Evolutionary conservation across 2,113 vertebrate genomes (phyloP).

Genomic region (Salvelinus namaycush): DNA sequence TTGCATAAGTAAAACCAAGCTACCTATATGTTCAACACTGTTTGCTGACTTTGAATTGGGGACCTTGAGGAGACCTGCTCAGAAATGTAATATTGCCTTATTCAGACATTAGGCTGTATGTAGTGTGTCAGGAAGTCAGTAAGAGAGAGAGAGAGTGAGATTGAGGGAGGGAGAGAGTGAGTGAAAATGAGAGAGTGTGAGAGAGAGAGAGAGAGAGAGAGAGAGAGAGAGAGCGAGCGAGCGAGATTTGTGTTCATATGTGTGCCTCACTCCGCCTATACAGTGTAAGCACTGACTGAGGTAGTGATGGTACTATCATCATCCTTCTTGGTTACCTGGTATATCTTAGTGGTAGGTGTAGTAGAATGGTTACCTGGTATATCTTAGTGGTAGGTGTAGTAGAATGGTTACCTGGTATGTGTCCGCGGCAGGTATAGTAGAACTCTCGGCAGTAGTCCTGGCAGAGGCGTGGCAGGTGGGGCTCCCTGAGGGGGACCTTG

Average conservation of each 20-base stretch:
- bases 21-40: conserved; percentile 40
- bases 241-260: too few relatives aligned
- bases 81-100: conserved; percentile 26
- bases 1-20: conserved; percentile 44
- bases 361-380: too few relatives aligned
- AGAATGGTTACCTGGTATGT: conserved; percentile 89
- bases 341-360: too few relatives aligned
- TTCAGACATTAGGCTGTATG: too few relatives aligned
- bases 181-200: neutral
- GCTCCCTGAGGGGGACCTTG: conserved; percentile 83
- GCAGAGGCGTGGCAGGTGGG: conserved; percentile 89
- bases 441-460: conserved; percentile 97
- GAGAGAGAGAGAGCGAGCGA: neutral
- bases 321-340: too few relatives aligned
- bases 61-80: conserved; percentile 4
- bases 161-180: too few relatives aligned
- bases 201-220: neutral
- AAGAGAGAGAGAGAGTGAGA: neutral
- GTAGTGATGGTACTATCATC: too few relatives aligned
- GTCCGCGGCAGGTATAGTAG: conserved; percentile 96
- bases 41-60: conserved; percentile 16
- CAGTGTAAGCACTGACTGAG: too few relatives aligned
- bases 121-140: neutral
- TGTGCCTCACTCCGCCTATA: too few relatives aligned
- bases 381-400: neutral